Evolutionary conservation across 2,113 vertebrate species (phyloP).

Genomic region (Mus musculus): GRCm39 chr10:105986501-105987000

Average conservation of each 20-base stretch:
- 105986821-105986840: not conserved
- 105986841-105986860: not conserved
- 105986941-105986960: not conserved
- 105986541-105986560: not conserved
- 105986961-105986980: constrained; percentile 29
- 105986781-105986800: not conserved
- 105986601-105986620: not conserved
- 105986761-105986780: not conserved
- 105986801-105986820: not conserved
- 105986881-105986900: not conserved
- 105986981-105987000: not conserved
- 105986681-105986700: not conserved
- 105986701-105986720: not conserved
- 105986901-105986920: not conserved
- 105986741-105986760: not conserved
- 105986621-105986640: not conserved
- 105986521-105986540: not conserved
- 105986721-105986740: not conserved
- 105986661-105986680: not conserved
- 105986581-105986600: not conserved
- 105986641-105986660: not conserved
- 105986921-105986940: not conserved
- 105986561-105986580: not conserved
- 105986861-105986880: constrained; percentile 3
- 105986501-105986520: not conserved